Evolutionary conservation across 2,797 vertebrate genomes (phyloP).

Genomic region (Rhabdophis nuchalis): DNA sequence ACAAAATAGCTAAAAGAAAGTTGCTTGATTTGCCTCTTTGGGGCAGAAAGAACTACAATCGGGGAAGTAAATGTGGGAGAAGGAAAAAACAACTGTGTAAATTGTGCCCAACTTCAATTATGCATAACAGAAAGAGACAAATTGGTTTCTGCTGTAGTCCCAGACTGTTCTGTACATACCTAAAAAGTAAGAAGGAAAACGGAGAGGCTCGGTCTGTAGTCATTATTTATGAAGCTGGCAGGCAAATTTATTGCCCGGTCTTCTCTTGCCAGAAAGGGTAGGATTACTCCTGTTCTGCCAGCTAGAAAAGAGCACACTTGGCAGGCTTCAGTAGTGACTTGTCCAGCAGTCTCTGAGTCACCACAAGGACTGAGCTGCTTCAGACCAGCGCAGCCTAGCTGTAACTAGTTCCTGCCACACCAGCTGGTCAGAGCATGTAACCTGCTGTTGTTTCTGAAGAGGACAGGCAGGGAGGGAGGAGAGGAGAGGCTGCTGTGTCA

Average conservation of each 20-base stretch:
- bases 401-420: background rate
- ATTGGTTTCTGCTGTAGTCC: background rate
- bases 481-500: background rate
- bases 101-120: background rate
- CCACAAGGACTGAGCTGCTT: background rate
- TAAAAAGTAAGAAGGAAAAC: background rate
- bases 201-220: background rate
- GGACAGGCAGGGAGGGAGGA: background rate
- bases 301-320: constrained; percentile 35
- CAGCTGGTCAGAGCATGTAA: background rate
- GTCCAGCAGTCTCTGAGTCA: constrained; percentile 25
- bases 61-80: background rate
- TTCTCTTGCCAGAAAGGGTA: constrained; percentile 28
- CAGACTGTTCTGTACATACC: background rate
- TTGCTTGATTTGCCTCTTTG: background rate
- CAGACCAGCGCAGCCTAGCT: background rate
- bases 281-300: constrained; percentile 35
- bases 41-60: background rate
- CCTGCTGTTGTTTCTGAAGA: background rate
- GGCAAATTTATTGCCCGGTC: constrained; percentile 17
- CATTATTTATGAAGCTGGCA: constrained; percentile 11
- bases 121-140: background rate
- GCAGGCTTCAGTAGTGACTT: constrained; percentile 30
- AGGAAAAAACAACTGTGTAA: rapidly evolving
- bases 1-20: background rate